A percentile compares a stretch with the other conserved stretches of the same genome.
phyloP scores from a whole-genome alignment of 2,113 vertebrate genomes.

The Lagopus muta region DNA sequence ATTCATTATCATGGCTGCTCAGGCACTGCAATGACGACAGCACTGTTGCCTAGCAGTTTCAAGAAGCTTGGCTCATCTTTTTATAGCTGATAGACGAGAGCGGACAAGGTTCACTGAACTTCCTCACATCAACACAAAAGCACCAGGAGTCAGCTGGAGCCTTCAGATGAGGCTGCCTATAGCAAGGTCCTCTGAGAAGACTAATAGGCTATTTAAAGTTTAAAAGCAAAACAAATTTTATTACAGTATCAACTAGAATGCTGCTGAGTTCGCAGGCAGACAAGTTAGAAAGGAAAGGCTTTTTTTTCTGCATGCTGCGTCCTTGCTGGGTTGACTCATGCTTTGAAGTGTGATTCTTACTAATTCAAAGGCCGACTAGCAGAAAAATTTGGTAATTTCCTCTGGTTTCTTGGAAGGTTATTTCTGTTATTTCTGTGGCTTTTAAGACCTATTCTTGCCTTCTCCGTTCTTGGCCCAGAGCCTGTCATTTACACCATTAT shows the following conservation, averaged over 20 bases:
- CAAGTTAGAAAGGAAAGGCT: neutral
- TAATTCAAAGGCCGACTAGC: neutral
- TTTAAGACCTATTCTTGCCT: neutral
- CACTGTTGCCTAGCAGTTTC: constrained; percentile 24
- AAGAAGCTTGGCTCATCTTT: constrained; percentile 26
- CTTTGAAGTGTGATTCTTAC: constrained; percentile 1
- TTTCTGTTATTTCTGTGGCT: neutral
- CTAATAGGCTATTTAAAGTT: neutral
- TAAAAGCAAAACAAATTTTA: neutral
- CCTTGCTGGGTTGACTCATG: neutral
- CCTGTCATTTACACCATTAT: neutral
- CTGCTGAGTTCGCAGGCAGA: neutral
- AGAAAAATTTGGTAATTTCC: neutral
- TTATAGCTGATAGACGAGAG: constrained; percentile 2
- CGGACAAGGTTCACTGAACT: constrained; percentile 20
- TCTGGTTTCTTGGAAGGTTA: neutral
- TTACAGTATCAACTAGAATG: neutral
- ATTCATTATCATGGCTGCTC: neutral
- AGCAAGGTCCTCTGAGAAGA: neutral
- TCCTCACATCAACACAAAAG: neutral
- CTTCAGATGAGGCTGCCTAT: neutral
- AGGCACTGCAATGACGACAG: neutral
- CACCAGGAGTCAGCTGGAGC: neutral
- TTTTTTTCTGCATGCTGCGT: neutral
- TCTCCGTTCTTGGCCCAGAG: neutral